Percentiles rank a stretch among this genome's conserved stretches.
Evolutionary conservation across 2,113 vertebrate genomes (phyloP).

Genomic region (Gambusia holbrooki): DNA sequence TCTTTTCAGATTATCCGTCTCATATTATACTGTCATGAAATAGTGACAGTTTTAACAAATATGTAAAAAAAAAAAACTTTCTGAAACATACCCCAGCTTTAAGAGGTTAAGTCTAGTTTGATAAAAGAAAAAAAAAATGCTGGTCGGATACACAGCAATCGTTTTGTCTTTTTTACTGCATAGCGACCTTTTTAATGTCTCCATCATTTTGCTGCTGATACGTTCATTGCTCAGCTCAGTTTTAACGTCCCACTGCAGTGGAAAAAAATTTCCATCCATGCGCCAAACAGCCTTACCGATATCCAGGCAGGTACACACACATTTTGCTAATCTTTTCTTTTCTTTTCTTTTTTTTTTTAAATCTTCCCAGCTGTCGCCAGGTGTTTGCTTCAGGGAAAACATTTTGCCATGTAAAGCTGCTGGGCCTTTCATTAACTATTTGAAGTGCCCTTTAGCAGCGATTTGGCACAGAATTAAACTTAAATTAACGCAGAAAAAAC

Average conservation of each 20-base stretch:
- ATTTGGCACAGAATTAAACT: not conserved
- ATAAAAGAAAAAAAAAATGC: not conserved
- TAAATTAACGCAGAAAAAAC: not conserved
- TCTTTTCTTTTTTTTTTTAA: not conserved
- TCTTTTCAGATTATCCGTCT: too few relatives aligned
- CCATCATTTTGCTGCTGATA: not conserved
- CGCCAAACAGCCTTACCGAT: not conserved
- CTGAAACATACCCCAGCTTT: too few relatives aligned
- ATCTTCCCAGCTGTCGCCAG: too few relatives aligned
- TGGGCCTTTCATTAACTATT: not conserved
- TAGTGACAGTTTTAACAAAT: too few relatives aligned
- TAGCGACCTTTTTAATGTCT: not conserved
- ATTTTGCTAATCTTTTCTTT: too few relatives aligned
- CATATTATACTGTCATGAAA: too few relatives aligned
- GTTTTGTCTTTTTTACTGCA: not conserved
- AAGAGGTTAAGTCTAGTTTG: too few relatives aligned
- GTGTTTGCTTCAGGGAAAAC: not conserved
- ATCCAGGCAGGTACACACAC: not conserved
- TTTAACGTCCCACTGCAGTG: not conserved
- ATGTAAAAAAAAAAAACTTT: too few relatives aligned
- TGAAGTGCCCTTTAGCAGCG: not conserved
- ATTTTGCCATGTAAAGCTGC: not conserved
- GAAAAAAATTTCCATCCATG: not conserved
- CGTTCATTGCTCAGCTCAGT: not conserved
- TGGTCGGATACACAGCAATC: not conserved